Evolutionary conservation across 2,113 vertebrate genomes (phyloP).

Genomic region (Gymnarchus niloticus): DNA sequence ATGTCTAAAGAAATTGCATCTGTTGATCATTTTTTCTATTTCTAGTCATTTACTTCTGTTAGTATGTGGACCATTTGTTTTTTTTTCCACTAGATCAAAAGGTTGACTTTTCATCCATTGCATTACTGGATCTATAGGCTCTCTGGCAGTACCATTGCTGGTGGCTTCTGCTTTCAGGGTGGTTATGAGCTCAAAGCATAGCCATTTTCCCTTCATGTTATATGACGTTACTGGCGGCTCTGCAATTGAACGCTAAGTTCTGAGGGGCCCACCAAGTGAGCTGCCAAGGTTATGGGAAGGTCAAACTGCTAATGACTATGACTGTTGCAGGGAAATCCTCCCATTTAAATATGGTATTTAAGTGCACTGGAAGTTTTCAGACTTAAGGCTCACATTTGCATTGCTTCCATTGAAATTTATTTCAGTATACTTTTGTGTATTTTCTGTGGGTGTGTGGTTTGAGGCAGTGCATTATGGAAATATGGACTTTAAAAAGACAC

Average conservation of each 20-base stretch:
- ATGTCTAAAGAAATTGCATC: not conserved
- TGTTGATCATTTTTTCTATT: not conserved
- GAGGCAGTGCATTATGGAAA: not conserved
- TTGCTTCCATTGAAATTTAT: not conserved
- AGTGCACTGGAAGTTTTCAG: not conserved
- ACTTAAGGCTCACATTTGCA: not conserved
- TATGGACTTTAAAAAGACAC: not conserved
- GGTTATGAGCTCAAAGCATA: not conserved
- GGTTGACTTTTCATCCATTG: not conserved
- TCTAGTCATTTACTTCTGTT: not conserved
- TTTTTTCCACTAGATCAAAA: not conserved
- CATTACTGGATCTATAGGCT: not conserved
- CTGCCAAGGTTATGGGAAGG: constrained; percentile 46
- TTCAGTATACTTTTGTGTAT: not conserved
- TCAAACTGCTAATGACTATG: not conserved
- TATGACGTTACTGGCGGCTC: not conserved
- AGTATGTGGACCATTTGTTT: not conserved
- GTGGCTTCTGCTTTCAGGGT: not conserved
- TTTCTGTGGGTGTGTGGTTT: not conserved
- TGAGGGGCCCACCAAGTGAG: constrained; percentile 31
- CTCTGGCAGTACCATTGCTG: not conserved
- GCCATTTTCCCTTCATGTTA: not conserved
- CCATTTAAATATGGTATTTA: constrained; percentile 1
- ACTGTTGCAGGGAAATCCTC: constrained; percentile 28
- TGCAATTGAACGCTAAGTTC: constrained; percentile 37